Evolutionary conservation across 1,140 invertebrate species (phyloP).

Genomic region (Habropoda laboriosa): DNA sequence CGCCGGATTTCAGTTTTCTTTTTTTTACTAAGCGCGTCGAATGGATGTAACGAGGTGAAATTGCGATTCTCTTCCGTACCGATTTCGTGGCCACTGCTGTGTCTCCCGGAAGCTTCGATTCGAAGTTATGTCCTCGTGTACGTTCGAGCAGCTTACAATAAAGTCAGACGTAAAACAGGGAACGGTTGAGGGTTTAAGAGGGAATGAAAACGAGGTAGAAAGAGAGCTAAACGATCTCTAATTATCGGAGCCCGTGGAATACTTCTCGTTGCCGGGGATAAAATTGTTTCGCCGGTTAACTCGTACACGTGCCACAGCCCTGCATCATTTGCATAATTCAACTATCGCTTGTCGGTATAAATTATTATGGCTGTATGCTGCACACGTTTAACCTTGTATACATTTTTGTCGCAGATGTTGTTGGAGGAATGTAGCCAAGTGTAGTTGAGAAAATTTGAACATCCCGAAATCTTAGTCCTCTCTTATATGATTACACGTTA

Average conservation of each 20-base stretch:
- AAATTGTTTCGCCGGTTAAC: too few species aligned
- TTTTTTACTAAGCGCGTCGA: not conserved
- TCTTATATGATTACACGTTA: too few species aligned
- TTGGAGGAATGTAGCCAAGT: too few species aligned
- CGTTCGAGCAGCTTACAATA: constrained; percentile 37
- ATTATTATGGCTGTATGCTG: not conserved
- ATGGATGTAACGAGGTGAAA: not conserved
- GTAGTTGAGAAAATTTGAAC: not conserved
- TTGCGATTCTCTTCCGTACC: not conserved
- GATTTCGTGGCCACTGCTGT: not conserved
- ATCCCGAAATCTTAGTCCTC: too few species aligned
- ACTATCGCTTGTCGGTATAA: not conserved
- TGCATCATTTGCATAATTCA: not conserved
- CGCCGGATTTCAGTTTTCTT: not conserved
- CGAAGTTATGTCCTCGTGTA: constrained; percentile 26
- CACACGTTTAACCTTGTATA: not conserved
- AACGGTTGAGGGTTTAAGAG: constrained; percentile 43
- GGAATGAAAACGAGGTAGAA: not conserved
- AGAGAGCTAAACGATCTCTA: constrained; percentile 26
- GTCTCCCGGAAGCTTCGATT: not conserved
- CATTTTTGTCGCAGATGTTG: too few species aligned
- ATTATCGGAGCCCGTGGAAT: not conserved
- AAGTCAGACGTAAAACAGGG: constrained; percentile 47
- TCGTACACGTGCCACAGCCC: not conserved
- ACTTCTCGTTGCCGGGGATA: not conserved